Base-by-base conservation (phyloP, 1,140 invertebrate species). In the Andrena cerasifolii region DNA sequence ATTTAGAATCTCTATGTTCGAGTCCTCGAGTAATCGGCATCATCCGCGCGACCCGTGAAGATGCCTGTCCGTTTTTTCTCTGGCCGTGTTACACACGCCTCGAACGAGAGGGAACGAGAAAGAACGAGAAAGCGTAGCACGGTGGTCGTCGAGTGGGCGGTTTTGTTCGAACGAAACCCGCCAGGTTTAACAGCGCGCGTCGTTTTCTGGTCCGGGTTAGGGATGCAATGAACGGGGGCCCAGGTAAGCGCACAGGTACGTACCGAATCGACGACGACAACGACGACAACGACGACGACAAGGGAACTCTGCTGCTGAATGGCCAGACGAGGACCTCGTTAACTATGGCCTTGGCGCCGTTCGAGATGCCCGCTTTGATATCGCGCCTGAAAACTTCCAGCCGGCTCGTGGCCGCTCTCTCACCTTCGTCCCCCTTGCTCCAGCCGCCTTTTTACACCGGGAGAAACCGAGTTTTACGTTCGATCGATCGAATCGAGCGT, bases 281-380 rank as follows among this genome's bases (percentile, higher is more conserved):
- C 58, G 72, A 63, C 61, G 8, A 74, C 71, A 10, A 49, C 21
- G 79, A 68, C 58, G 49, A 71, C 73, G 26, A 78, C 84, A 79
- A 61, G 61, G 43, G 72, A 75, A 53, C 65, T 70, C 84, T 76
- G 43, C 40, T 81, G 76, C 79, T 89, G 80, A 89, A 88, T 86
- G 88, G 83, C 78, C 82, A 86, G 86, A 87, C 87, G 85, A 87
- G 78, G 77, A 68, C 70, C 88, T 89, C 87, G 87, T 89, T 89
- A 89, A 87, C 86, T 73, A 73, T 80, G 87, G 73, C 83, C 87
- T 89, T 89, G 87, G 85, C 86, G 84, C 87, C 87, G 71, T 40
- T 72, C 77, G 74, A 88, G 88, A 88, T 89, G 84, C 80, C 73
- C 80, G 74, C 76, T 79, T 85, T 82, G 86, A 88, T 88, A 89